Evolutionary conservation across 2,888 invertebrate species (phyloP).

Genomic region (Melipona beecheii): DNA sequence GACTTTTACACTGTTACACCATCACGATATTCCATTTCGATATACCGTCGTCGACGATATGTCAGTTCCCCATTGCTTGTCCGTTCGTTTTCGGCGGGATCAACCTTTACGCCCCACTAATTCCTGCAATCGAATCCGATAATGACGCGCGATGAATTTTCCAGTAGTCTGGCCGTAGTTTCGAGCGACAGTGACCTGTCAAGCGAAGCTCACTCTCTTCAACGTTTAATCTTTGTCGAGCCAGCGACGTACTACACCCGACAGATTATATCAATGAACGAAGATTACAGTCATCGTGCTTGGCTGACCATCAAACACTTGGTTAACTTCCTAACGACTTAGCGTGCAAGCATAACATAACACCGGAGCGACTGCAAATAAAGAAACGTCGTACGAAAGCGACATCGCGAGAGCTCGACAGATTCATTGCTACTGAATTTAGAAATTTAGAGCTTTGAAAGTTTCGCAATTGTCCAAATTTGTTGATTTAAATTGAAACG

Average conservation of each 20-base stretch:
- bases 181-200: conserved; percentile 1
- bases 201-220: background rate
- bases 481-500: too few species aligned
- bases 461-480: too few species aligned
- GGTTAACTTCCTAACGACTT: background rate
- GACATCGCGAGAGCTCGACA: background rate
- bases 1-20: too few species aligned
- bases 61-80: conserved; percentile 25
- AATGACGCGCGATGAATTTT: conserved; percentile 14
- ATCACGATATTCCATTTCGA: background rate
- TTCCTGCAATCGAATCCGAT: conserved; percentile 24
- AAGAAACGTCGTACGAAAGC: background rate
- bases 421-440: too few species aligned
- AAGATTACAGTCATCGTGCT: conserved; percentile 16
- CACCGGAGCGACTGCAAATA: background rate
- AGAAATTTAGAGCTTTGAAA: too few species aligned
- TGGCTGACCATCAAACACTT: conserved; percentile 13
- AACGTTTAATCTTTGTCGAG: conserved; percentile 29
- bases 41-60: conserved; percentile 37
- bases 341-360: background rate
- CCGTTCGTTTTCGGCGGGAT: conserved; percentile 35
- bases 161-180: background rate
- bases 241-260: background rate
- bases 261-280: conserved; percentile 21
- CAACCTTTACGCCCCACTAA: conserved; percentile 8